A percentile compares a stretch with the other conserved stretches of the same genome.
Evolutionary conservation across 2,113 vertebrate genomes (phyloP).

Genomic region (Suricata suricatta): DNA sequence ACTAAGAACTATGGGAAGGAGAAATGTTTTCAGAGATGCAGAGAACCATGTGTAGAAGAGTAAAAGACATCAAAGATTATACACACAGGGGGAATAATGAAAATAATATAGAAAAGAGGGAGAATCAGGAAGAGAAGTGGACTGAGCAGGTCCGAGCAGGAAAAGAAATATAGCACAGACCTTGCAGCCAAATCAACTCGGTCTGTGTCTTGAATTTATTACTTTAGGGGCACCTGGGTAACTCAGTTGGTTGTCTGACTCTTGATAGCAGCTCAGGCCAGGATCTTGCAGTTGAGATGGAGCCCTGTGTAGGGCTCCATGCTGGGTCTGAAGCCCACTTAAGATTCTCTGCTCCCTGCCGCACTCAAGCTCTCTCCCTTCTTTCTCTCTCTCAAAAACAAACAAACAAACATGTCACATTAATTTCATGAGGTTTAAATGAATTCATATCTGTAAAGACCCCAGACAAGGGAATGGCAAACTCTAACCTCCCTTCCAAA

Average conservation of each 20-base stretch:
- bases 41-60: neutral
- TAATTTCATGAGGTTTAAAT: neutral
- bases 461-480: neutral
- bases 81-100: neutral
- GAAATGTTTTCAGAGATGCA: neutral
- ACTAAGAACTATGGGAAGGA: neutral
- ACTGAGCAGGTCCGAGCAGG: neutral
- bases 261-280: too few relatives aligned
- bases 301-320: too few relatives aligned
- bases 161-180: neutral
- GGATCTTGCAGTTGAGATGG: too few relatives aligned
- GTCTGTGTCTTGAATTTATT: neutral
- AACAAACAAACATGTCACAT: neutral
- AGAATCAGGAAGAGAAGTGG: neutral
- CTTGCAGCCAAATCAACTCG: neutral
- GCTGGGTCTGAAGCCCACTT: too few relatives aligned
- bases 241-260: too few relatives aligned
- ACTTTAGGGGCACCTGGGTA: neutral
- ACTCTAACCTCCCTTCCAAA: neutral
- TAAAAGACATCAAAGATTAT: neutral
- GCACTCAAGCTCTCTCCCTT: too few relatives aligned
- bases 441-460: neutral
- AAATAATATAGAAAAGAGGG: neutral
- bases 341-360: too few relatives aligned
- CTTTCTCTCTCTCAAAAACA: too few relatives aligned